phyloP scores from a whole-genome alignment of 2,888 invertebrate species.

The Furcula furcula region DNA sequence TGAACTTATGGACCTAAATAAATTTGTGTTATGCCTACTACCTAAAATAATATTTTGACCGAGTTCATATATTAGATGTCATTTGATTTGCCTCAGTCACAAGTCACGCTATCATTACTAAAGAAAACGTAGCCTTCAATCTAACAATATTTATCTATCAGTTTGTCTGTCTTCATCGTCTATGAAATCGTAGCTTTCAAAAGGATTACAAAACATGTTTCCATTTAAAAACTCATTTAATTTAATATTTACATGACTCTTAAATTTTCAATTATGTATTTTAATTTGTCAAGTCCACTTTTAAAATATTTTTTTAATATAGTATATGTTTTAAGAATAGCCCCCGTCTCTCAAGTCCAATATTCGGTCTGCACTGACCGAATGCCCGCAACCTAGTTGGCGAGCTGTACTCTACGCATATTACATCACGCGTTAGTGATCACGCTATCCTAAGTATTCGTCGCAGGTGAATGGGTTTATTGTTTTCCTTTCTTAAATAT shows the following conservation, averaged over 20 bases:
- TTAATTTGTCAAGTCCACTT: too few relatives aligned
- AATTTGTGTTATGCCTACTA: too few relatives aligned
- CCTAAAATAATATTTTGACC: too few relatives aligned
- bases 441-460: slow-evolving; percentile 25
- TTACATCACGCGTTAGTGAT: slow-evolving; percentile 27
- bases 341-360: slow-evolving; percentile 43
- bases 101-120: background rate
- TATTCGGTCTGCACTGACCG: slow-evolving; percentile 37
- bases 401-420: slow-evolving; percentile 34
- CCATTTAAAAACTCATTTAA: too few relatives aligned
- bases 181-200: too few relatives aligned
- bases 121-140: background rate
- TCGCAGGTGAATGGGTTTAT: slow-evolving; percentile 15
- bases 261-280: too few relatives aligned
- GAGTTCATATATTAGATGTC: background rate
- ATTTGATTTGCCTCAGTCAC: slow-evolving; percentile 1
- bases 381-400: slow-evolving; percentile 67
- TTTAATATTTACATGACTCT: too few relatives aligned
- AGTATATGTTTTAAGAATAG: slow-evolving; percentile 22
- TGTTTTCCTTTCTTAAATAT: background rate
- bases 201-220: too few relatives aligned
- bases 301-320: too few relatives aligned
- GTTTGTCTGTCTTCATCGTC: too few relatives aligned
- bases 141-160: too few relatives aligned
- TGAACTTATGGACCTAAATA: too few relatives aligned